Evolutionary conservation across 2,113 vertebrate species (phyloP), one percentile per base, ranked within the genome.

Genomic region (Puma concolor): DNA sequence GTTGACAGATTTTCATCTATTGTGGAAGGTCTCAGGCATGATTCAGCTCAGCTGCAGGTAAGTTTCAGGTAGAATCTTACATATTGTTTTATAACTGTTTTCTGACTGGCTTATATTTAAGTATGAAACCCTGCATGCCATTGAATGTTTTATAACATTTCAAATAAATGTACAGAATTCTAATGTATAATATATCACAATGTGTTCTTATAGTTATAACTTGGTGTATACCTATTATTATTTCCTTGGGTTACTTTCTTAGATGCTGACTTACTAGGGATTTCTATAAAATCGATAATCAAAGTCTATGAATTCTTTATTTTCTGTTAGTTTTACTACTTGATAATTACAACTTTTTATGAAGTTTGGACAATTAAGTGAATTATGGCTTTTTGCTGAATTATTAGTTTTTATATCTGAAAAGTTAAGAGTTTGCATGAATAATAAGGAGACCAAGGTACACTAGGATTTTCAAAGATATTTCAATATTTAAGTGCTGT

Each of bases 21-120:
- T 98, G 99, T 99, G 77, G 99, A 99, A 98, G 99, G 99, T 91
- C 99, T 99, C 48, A 98, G 97, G 91, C 99, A 99, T 97, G 99
- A 99, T 94, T 99, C 99, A 0, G 99, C 99, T 97, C 99, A 99
- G 92, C 98, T 99, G 95, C 99, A 99, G 98, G 99, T 99, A 99
- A 14, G 97, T 96, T 80, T 95, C 25, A 52, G 99, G 98, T 98
- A 33, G 21, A 13, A 48, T 81, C 19, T 21, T 57, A 19, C 9
- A 7, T 88, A 27, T 2, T 96, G 6, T 82, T 97, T 93, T 95
- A 25, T 48, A 77, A 92, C 19, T 87, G 3, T 69, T 95, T 84
- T 60, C 17, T 77, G 29, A 67, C 25, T 87, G 57, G 52, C 27
- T 84, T 71, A 33, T 86, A 60, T 94, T 57, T 67, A 94, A 21